A percentile compares a stretch with the other conserved stretches of the same genome.
Evolutionary conservation across 1,140 invertebrate genomes (phyloP).

Genomic region (Microvelia longipes): DNA sequence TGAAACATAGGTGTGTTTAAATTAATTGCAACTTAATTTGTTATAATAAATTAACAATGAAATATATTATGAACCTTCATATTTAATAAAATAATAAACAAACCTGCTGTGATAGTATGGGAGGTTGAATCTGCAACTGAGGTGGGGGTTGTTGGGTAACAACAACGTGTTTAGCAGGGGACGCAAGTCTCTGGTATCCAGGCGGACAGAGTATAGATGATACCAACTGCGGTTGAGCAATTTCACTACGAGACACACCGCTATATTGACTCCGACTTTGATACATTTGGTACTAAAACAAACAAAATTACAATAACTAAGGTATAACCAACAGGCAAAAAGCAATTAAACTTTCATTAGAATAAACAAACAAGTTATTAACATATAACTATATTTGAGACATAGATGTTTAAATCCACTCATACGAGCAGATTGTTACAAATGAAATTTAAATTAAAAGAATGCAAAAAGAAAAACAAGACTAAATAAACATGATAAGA

Average conservation of each 20-base stretch:
- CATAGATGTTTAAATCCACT: no score
- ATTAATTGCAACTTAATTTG: no score
- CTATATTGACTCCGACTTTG: conserved; percentile 25
- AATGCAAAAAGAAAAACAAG: no score
- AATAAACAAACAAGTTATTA: conserved; percentile 12
- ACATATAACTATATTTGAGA: no score
- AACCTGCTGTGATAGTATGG: conserved; percentile 49
- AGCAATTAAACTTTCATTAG: conserved; percentile 6
- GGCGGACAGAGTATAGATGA: conserved; percentile 80
- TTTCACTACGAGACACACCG: conserved; percentile 13
- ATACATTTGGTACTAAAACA: conserved; percentile 17
- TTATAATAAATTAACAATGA: no score
- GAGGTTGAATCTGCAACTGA: conserved; percentile 49
- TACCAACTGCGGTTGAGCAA: conserved; percentile 68
- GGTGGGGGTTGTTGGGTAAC: conserved; percentile 56
- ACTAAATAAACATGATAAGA: no score
- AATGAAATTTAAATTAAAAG: no score
- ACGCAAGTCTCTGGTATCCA: conserved; percentile 66
- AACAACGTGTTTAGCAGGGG: conserved; percentile 74
- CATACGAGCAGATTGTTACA: no score
- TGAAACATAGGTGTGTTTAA: no score
- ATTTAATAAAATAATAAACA: no score
- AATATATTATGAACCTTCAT: no score
- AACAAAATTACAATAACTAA: neutral
- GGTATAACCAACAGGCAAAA: no score